Evolutionary conservation across 2,888 invertebrate species (phyloP).

Genomic region (Stenotaenia linearis): DNA sequence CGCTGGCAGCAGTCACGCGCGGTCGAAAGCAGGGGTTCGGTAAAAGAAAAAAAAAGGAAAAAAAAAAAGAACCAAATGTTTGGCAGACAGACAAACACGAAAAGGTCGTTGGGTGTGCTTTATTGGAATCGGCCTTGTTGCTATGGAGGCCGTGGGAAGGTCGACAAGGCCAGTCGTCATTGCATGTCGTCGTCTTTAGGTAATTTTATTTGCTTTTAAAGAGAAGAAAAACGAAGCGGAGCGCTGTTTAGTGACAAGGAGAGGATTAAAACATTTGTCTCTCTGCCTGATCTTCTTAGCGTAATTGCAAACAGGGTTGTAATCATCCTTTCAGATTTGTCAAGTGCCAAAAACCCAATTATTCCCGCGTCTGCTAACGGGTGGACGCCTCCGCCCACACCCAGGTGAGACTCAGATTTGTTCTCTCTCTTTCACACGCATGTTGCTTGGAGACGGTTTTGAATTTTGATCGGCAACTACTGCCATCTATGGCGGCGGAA

Average conservation of each 20-base stretch:
- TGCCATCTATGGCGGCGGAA: constrained; percentile 11
- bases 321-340: neutral
- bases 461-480: constrained; percentile 19
- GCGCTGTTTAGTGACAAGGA: neutral
- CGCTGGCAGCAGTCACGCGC: constrained; percentile 14
- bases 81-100: constrained; percentile 19
- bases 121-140: constrained; percentile 18
- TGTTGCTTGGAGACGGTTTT: constrained; percentile 7
- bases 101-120: constrained; percentile 19
- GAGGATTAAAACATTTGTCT: neutral
- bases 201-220: neutral
- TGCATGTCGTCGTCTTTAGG: neutral
- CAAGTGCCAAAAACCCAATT: neutral
- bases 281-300: neutral
- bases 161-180: neutral
- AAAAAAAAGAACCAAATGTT: neutral
- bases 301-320: neutral
- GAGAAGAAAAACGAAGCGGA: neutral
- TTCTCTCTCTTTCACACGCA: neutral
- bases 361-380: constrained; percentile 8
- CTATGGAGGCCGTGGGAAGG: constrained; percentile 15
- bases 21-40: constrained; percentile 6
- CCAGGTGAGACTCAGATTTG: constrained; percentile 15
- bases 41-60: neutral
- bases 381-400: constrained; percentile 14